These are phyloP conservation scores for Selenia dentaria DNA, from an alignment of 2,888 invertebrate species.

Conservation along the genomic window DNA sequence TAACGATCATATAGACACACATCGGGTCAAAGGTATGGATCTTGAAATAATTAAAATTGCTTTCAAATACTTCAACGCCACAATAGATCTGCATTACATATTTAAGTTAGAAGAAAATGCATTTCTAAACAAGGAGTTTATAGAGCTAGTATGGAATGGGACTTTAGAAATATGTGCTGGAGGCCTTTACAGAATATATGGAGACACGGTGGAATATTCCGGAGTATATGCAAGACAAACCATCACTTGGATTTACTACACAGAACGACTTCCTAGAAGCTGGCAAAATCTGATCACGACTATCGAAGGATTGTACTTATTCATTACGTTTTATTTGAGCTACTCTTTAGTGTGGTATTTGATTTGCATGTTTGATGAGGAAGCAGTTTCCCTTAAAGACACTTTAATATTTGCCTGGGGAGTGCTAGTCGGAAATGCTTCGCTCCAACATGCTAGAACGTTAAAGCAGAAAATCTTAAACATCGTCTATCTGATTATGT, in stretches of 20 bases:
- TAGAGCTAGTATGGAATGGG: constrained; percentile 55
- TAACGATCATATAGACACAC: constrained; percentile 42
- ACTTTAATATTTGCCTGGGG: constrained; percentile 61
- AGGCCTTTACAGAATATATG: constrained; percentile 61
- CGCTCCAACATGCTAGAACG: constrained; percentile 50
- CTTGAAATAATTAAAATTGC: constrained; percentile 61
- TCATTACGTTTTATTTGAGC: constrained; percentile 55
- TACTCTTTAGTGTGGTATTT: constrained; percentile 54
- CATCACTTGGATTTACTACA: constrained; percentile 59
- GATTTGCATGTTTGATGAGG: constrained; percentile 47
- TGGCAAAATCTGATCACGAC: constrained; percentile 58
- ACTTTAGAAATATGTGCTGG: constrained; percentile 64
- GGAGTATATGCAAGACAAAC: constrained; percentile 59
- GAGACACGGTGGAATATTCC: constrained; percentile 61
- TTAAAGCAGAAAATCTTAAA: constrained; percentile 62
- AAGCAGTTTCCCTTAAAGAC: constrained; percentile 39
- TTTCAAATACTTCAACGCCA: constrained; percentile 55
- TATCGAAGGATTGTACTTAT: constrained; percentile 54
- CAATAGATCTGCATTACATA: constrained; percentile 51
- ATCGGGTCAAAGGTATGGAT: constrained; percentile 52
- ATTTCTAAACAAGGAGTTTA: constrained; percentile 36
- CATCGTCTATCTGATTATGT: constrained; percentile 54
- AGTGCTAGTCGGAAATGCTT: constrained; percentile 53
- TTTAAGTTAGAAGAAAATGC: constrained; percentile 46
- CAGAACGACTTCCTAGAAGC: constrained; percentile 48